Evolutionary conservation across 1,140 invertebrate genomes (phyloP).

Genomic region (Atta colombica): DNA sequence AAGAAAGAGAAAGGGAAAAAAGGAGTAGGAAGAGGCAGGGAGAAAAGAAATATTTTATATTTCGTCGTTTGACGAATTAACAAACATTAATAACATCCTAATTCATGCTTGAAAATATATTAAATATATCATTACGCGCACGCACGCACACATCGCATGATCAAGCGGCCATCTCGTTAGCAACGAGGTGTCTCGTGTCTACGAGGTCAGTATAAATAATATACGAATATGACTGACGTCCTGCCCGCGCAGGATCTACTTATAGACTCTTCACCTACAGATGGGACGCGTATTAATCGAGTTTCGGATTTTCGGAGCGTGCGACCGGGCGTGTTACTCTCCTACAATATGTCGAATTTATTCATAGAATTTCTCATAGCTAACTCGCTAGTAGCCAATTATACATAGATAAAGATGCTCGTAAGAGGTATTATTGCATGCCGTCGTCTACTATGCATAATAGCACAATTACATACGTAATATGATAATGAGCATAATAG

Average conservation of each 20-base stretch:
- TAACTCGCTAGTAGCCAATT: slow-evolving; percentile 69
- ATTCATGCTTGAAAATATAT: slow-evolving; percentile 28
- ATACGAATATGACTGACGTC: slow-evolving; percentile 82
- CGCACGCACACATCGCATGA: too few relatives aligned
- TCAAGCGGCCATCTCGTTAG: slow-evolving; percentile 78
- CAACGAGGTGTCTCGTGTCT: slow-evolving; percentile 74
- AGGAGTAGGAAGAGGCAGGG: too few relatives aligned
- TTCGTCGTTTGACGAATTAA: neutral
- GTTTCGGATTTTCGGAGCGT: slow-evolving; percentile 80
- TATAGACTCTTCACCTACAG: slow-evolving; percentile 84
- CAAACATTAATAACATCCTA: neutral
- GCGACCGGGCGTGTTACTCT: slow-evolving; percentile 64
- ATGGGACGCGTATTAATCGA: slow-evolving; percentile 85
- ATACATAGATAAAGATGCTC: slow-evolving; percentile 48
- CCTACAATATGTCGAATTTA: slow-evolving; percentile 68
- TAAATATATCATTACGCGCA: neutral
- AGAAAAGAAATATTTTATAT: neutral
- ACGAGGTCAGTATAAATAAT: slow-evolving; percentile 79
- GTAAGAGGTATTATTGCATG: slow-evolving; percentile 45
- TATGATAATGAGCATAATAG: neutral
- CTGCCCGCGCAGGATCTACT: slow-evolving; percentile 81
- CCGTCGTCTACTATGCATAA: slow-evolving; percentile 30
- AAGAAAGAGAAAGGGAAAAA: neutral
- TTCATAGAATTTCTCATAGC: slow-evolving; percentile 68
- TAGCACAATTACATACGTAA: neutral